phyloP scores from a whole-genome alignment of 2,888 invertebrate species.

The Drosophila seclusa region DNA sequence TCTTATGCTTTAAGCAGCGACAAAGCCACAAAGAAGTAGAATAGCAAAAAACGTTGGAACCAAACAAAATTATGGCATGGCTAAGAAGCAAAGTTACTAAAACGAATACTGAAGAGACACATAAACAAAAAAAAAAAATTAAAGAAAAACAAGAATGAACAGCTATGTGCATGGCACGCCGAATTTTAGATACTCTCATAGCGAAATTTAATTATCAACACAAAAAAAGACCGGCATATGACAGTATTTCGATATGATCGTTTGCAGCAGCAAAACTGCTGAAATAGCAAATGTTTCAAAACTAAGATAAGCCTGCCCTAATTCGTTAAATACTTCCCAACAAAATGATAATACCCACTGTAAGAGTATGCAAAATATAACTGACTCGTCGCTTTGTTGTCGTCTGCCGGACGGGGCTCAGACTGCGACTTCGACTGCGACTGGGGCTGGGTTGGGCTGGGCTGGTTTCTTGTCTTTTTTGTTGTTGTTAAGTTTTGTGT shows the following conservation, averaged over 20 bases:
- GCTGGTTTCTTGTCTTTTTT: constrained; percentile 22
- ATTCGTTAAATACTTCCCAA: not conserved
- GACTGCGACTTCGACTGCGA: constrained; percentile 15
- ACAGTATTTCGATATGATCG: not conserved
- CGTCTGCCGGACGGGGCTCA: constrained; percentile 38
- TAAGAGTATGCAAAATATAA: constrained; percentile 24
- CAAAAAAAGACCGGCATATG: too few relatives aligned
- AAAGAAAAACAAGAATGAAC: constrained; percentile 25
- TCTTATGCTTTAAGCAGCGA: constrained; percentile 45
- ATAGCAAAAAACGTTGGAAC: constrained; percentile 38
- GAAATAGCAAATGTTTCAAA: not conserved
- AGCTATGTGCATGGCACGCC: not conserved
- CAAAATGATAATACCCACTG: not conserved
- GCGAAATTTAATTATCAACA: not conserved
- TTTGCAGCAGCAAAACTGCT: too few relatives aligned
- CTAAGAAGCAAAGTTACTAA: constrained; percentile 48
- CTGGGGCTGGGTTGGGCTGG: constrained; percentile 15
- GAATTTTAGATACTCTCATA: constrained; percentile 11
- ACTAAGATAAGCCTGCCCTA: not conserved
- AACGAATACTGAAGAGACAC: constrained; percentile 19
- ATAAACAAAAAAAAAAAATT: constrained; percentile 20
- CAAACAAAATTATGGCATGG: constrained; percentile 65
- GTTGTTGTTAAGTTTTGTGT: constrained; percentile 4
- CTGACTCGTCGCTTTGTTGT: constrained; percentile 60
- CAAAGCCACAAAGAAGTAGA: constrained; percentile 25